Evolutionary conservation across 2,797 vertebrate species (phyloP).

Genomic region (Macrochelys suwanniensis): DNA sequence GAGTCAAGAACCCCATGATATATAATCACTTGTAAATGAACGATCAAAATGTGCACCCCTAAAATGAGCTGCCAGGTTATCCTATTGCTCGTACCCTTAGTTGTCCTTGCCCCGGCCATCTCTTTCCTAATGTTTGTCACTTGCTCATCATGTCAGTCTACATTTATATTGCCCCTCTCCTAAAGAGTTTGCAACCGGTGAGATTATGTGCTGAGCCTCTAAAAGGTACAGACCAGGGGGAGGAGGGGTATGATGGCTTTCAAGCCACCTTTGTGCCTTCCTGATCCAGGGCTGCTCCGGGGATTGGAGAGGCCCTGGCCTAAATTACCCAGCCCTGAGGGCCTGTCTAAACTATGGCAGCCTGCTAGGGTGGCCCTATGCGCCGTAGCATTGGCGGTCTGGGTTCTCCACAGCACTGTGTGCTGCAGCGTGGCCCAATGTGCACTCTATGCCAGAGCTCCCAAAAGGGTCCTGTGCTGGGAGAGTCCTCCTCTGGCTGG

Average conservation of each 20-base stretch:
- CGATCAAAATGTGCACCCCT: not conserved
- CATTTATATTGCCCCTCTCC: not conserved
- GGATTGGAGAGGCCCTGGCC: not conserved
- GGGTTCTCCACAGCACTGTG: not conserved
- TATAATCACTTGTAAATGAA: not conserved
- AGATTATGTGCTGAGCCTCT: slow-evolving; percentile 2
- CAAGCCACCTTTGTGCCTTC: not conserved
- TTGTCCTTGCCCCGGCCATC: not conserved
- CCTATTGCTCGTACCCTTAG: not conserved
- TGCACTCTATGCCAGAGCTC: not conserved
- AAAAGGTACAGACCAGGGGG: not conserved
- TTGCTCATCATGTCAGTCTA: not conserved
- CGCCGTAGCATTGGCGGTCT: not conserved
- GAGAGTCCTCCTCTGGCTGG: not conserved
- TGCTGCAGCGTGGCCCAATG: not conserved
- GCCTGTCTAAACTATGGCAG: not conserved
- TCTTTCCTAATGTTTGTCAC: not conserved
- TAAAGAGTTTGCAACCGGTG: not conserved
- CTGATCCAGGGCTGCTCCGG: accelerated
- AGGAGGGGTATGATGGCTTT: not conserved
- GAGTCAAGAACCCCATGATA: not conserved
- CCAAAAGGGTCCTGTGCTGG: not conserved
- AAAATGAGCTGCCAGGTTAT: not conserved
- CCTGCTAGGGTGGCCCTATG: not conserved
- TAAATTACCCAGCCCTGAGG: not conserved